Base-by-base conservation (phyloP, 2,888 invertebrate species). In the Candidula unifasciata region DNA sequence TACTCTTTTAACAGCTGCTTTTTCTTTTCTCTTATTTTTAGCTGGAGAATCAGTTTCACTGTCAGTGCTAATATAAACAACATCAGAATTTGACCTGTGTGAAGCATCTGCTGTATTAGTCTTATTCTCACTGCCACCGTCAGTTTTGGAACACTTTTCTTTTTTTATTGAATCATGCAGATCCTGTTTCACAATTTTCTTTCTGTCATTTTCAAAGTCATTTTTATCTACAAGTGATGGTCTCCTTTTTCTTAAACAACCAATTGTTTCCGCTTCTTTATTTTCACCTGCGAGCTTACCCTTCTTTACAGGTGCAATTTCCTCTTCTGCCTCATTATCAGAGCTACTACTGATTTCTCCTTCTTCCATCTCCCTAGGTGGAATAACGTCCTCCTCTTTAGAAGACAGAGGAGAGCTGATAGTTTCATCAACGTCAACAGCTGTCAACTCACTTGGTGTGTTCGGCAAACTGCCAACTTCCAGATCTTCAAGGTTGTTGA, bases 331-430 rank as follows among this genome's bases (percentile, higher is more conserved):
- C 0, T 18, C 21, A 1, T 27, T 33, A 21, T 54, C 27, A 54
- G 3, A 18, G 35, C 33, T 37, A 5, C 64, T 66, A 24, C 24
- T 18, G 30, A 64, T 37, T 80, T 80, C 81, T 60, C 73, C 74
- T 35, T 82, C 81, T 60, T 82, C 64, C 27, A 64, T 5, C 24
- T 74, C 74, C 57, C 16, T 44, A 64, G 37, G 24, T 30, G n/a
- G 44, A 13, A 13, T 10, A 44, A 30, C 54, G 30, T 24, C 24
- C 10, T 3, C 5, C n/a, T 13, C n/a, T 60, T 54, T 44, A 30
- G 27, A 52, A 30, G 30, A 44, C 54, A 30, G 30, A 18, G n/a
- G n/a, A 30, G 30, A 16, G 0, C 16, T 13, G 37, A 1, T n/a
- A 60, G 21, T 21, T 3, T 60, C 60, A 0, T 60, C 60, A 24